These are phyloP conservation scores for Dendrolimus pini DNA, from an alignment of 2,888 invertebrate species.

Conservation along the genomic window DNA sequence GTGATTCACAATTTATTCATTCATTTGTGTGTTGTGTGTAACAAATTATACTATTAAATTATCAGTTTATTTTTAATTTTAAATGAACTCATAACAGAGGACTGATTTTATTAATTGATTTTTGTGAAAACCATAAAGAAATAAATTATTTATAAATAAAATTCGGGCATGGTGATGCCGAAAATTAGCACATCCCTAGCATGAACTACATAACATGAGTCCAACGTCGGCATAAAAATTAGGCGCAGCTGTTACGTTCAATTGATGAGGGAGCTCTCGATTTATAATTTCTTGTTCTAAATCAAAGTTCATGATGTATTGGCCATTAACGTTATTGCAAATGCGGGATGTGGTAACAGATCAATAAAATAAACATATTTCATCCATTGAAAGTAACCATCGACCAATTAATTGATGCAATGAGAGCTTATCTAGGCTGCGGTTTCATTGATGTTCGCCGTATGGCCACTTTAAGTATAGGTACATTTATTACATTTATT, in stretches of 20 bases:
- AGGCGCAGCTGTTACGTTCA: conserved; percentile 22
- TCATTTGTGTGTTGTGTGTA: too few species aligned
- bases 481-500: too few species aligned
- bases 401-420: conserved; percentile 21
- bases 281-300: conserved; percentile 13
- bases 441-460: conserved; percentile 10
- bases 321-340: conserved; percentile 26
- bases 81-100: too few species aligned
- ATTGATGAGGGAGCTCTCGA: conserved; percentile 18
- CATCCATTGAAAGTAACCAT: conserved; percentile 18
- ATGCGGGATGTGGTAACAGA: conserved; percentile 28
- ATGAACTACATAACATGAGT: conserved; percentile 14
- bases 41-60: too few species aligned
- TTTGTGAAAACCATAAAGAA: too few species aligned
- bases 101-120: too few species aligned
- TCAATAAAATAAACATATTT: conserved; percentile 39
- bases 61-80: too few species aligned
- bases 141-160: too few species aligned
- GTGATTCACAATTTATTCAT: too few species aligned
- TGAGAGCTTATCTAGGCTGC: conserved; percentile 24
- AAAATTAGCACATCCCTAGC: not conserved
- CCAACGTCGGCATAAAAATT: conserved; percentile 17
- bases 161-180: not conserved
- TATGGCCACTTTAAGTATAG: not conserved
- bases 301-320: conserved; percentile 17